Percentiles rank a stretch among this genome's conserved stretches.
Evolutionary conservation across 2,797 vertebrate genomes (phyloP).

Genomic region (Sylvia borin): DNA sequence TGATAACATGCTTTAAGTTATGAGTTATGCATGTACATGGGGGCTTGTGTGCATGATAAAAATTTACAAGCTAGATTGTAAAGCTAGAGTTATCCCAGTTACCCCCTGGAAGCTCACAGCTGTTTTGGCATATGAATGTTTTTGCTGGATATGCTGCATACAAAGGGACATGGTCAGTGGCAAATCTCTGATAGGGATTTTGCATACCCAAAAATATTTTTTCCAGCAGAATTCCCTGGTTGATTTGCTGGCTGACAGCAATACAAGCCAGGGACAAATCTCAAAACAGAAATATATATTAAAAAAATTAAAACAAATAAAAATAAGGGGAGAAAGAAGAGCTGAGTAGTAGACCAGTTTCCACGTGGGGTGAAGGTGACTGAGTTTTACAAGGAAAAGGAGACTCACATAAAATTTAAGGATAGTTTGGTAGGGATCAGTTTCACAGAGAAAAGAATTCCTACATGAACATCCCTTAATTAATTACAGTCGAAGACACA

Average conservation of each 20-base stretch:
- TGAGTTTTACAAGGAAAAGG: not conserved
- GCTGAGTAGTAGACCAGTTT: not conserved
- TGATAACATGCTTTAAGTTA: not conserved
- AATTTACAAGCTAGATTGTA: not conserved
- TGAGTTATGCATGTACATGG: not conserved
- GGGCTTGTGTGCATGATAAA: not conserved
- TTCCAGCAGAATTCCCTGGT: not conserved
- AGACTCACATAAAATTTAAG: not conserved
- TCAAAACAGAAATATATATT: not conserved
- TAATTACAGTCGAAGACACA: not conserved
- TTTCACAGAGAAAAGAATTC: not conserved
- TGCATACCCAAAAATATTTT: not conserved
- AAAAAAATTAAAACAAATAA: no score
- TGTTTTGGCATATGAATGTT: not conserved
- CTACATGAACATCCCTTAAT: not conserved
- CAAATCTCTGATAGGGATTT: not conserved
- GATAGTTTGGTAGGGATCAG: not conserved
- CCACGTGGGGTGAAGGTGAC: not conserved
- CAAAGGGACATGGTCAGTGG: not conserved
- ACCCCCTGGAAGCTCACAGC: not conserved
- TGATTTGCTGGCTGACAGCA: not conserved
- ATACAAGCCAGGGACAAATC: not conserved
- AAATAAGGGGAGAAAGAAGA: fast-evolving
- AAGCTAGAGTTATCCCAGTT: not conserved
- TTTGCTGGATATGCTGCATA: not conserved